Percentiles rank a stretch among this genome's conserved stretches.
Conservation (phyloP, 2,888 invertebrate species). For the Hemithea aestivaria region DNA sequence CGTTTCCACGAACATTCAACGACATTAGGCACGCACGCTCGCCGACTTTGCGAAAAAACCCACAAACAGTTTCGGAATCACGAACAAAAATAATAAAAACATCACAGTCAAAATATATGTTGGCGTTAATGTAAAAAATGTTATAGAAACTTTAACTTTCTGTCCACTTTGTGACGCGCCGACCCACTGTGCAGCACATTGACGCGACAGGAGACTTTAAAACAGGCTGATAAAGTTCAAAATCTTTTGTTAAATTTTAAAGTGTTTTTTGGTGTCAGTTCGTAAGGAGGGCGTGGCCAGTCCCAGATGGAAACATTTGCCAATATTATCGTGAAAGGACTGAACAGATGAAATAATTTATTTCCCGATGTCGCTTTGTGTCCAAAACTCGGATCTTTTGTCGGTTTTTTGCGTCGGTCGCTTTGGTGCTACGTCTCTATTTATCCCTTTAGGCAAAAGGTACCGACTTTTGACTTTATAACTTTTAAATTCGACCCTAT, state of each 20-base stretch:
- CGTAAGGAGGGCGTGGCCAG: constrained; percentile 69
- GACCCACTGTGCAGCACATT: constrained; percentile 39
- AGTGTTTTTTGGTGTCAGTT: constrained; percentile 40
- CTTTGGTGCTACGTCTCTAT: constrained; percentile 73
- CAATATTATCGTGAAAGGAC: constrained; percentile 78
- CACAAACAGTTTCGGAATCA: constrained; percentile 56
- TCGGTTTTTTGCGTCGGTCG: constrained; percentile 67
- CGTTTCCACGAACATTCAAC: constrained; percentile 52
- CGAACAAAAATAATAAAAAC: constrained; percentile 79
- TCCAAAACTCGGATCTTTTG: constrained; percentile 72
- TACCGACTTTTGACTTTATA: constrained; percentile 46
- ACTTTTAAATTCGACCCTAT: constrained; percentile 23
- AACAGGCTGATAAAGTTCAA: constrained; percentile 8
- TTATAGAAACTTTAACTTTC: constrained; percentile 63
- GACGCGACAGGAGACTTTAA: constrained; percentile 14
- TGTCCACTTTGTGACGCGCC: constrained; percentile 70
- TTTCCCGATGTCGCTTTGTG: constrained; percentile 76
- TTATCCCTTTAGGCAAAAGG: constrained; percentile 66
- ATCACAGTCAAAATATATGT: constrained; percentile 79
- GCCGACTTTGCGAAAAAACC: constrained; percentile 61
- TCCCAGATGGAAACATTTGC: constrained; percentile 78
- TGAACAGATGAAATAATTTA: constrained; percentile 78
- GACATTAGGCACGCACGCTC: constrained; percentile 54
- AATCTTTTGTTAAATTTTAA: constrained; percentile 11
- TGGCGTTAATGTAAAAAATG: constrained; percentile 60